phyloP scores from a whole-genome alignment of 2,797 vertebrate species.

The Tenualosa ilisha region DNA sequence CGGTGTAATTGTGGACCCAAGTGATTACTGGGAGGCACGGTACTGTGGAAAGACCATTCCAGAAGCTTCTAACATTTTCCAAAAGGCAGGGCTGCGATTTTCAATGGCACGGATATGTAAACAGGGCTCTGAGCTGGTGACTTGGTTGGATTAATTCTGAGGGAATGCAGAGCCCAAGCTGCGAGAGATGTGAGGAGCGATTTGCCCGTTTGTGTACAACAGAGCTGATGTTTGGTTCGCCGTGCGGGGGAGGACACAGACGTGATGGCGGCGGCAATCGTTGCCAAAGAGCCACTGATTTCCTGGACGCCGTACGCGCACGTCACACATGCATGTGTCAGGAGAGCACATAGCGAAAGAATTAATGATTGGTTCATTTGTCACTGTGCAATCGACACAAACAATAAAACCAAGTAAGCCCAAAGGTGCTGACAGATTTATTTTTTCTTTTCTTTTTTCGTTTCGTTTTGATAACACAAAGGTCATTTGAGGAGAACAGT shows the following conservation, averaged over 20 bases:
- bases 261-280: constrained; percentile 19
- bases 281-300: constrained; percentile 44
- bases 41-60: constrained; percentile 35
- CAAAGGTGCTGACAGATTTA: constrained; percentile 49
- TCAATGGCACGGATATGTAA: constrained; percentile 39
- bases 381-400: constrained; percentile 60
- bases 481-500: background rate
- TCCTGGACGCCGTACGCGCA: constrained; percentile 39
- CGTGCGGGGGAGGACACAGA: constrained; percentile 42
- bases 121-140: constrained; percentile 11
- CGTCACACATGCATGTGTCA: background rate
- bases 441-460: background rate
- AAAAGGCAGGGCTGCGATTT: constrained; percentile 32
- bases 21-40: background rate
- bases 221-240: constrained; percentile 40
- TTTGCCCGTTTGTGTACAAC: constrained; percentile 42
- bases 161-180: constrained; percentile 36
- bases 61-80: constrained; percentile 32
- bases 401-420: constrained; percentile 51
- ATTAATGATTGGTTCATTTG: background rate
- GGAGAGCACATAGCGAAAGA: background rate
- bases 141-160: constrained; percentile 36
- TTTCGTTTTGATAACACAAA: background rate
- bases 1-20: background rate
- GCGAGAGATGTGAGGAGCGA: constrained; percentile 43